Evolutionary conservation across 2,113 vertebrate genomes (phyloP).

Genomic region (Mola mola): DNA sequence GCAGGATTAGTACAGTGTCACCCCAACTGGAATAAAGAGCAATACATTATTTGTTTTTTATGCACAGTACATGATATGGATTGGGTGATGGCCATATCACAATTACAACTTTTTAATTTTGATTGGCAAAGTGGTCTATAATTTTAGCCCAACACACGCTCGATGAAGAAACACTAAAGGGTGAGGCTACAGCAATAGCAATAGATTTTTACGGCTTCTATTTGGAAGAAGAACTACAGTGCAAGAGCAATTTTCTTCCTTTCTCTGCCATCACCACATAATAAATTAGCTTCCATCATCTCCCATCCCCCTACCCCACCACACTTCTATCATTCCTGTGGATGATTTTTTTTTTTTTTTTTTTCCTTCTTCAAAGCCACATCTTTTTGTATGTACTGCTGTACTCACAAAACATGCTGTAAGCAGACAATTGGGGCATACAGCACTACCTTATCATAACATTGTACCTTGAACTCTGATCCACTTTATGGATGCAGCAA

Average conservation of each 20-base stretch:
- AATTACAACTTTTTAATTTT: conserved; percentile 15
- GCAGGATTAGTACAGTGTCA: conserved; percentile 47
- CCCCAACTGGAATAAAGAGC: conserved; percentile 43
- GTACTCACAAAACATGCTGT: too few relatives aligned
- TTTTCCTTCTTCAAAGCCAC: conserved; percentile 64
- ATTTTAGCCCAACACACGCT: conserved; percentile 9
- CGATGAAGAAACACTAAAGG: conserved; percentile 5
- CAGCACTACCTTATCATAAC: too few relatives aligned
- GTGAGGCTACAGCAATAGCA: conserved; percentile 2
- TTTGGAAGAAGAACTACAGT: conserved; percentile 26
- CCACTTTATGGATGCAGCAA: too few relatives aligned
- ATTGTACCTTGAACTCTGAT: too few relatives aligned
- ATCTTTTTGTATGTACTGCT: too few relatives aligned
- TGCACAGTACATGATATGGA: conserved; percentile 41
- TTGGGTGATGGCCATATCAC: conserved; percentile 12
- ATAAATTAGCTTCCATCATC: conserved; percentile 39
- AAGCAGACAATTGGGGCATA: too few relatives aligned
- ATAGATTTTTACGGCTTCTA: conserved; percentile 31
- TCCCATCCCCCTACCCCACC: neutral
- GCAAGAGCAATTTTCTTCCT: conserved; percentile 18
- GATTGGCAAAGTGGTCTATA: conserved; percentile 7
- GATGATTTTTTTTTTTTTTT: conserved; percentile 71
- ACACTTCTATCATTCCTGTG: conserved; percentile 55
- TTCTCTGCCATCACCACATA: conserved; percentile 13
- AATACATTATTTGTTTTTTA: conserved; percentile 60